These are phyloP conservation scores for Conus ventricosus DNA, from an alignment of 1,140 invertebrate genomes.

Conservation along the genomic window DNA sequence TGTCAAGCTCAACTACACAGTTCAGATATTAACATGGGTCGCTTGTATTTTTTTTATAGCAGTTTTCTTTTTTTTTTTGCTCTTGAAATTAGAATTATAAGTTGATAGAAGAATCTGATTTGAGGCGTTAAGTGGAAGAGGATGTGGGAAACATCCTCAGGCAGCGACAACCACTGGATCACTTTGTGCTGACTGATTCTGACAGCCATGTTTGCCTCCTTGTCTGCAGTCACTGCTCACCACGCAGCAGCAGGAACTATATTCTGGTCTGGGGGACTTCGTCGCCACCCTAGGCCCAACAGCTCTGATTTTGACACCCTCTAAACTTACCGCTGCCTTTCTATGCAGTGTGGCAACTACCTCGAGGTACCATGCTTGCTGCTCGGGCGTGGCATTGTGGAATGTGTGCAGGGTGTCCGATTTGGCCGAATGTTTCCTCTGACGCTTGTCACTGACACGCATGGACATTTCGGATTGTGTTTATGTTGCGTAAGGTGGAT, in stretches of 20 bases:
- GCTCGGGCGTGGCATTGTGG: background rate
- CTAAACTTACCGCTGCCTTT: conserved; percentile 23
- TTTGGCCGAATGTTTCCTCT: background rate
- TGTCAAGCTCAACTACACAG: no score
- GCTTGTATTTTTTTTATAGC: no score
- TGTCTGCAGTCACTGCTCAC: conserved; percentile 40
- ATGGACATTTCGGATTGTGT: conserved; percentile 2
- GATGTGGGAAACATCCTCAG: background rate
- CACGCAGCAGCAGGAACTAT: conserved; percentile 47
- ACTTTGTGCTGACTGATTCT: background rate
- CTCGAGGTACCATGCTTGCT: conserved; percentile 14
- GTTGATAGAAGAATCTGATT: background rate
- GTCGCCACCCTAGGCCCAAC: conserved; percentile 38
- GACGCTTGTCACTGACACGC: conserved; percentile 3
- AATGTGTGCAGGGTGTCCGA: background rate
- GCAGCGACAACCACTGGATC: background rate
- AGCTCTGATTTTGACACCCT: conserved; percentile 52
- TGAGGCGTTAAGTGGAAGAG: background rate
- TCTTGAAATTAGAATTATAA: no score
- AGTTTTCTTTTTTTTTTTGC: no score
- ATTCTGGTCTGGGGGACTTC: conserved; percentile 51
- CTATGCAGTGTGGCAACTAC: background rate
- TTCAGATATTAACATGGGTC: no score
- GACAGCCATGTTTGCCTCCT: conserved; percentile 13
- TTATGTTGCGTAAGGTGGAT: background rate